A percentile compares a stretch with the other conserved stretches of the same genome.
phyloP scores from a whole-genome alignment of 2,797 vertebrate species.

The Passerculus sandwichensis region DNA sequence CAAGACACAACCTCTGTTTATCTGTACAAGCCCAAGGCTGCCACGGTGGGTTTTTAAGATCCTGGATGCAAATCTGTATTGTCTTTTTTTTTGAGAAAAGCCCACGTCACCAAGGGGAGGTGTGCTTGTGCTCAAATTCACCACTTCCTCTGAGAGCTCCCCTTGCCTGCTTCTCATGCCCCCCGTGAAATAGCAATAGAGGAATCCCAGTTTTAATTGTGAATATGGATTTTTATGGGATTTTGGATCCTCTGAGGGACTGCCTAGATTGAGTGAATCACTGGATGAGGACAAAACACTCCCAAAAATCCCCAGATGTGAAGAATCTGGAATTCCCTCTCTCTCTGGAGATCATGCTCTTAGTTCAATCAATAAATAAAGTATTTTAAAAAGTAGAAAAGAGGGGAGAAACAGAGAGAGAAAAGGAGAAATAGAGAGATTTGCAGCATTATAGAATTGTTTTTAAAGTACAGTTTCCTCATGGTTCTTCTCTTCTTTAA shows the following conservation, averaged over 20 bases:
- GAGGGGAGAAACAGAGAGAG: background rate
- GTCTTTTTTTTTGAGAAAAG: background rate
- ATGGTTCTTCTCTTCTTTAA: background rate
- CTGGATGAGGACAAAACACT: background rate
- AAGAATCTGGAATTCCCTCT: background rate
- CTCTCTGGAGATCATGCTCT: background rate
- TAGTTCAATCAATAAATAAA: background rate
- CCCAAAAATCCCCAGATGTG: background rate
- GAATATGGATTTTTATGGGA: background rate
- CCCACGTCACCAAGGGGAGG: rapidly evolving
- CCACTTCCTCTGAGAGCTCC: background rate
- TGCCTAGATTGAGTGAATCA: rapidly evolving
- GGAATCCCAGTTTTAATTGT: background rate
- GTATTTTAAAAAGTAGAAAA: background rate
- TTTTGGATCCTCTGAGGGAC: background rate
- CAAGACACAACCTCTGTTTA: background rate
- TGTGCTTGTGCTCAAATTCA: background rate
- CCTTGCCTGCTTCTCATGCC: background rate
- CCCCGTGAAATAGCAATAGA: background rate
- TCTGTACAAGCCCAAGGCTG: background rate
- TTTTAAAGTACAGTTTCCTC: background rate
- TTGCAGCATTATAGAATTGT: background rate
- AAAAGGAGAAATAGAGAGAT: background rate
- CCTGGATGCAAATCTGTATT: background rate
- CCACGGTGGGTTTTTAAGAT: rapidly evolving